These are phyloP conservation scores for Acanthococcus lagerstroemiae DNA, from an alignment of 2,888 invertebrate genomes.

Conservation along the genomic window DNA sequence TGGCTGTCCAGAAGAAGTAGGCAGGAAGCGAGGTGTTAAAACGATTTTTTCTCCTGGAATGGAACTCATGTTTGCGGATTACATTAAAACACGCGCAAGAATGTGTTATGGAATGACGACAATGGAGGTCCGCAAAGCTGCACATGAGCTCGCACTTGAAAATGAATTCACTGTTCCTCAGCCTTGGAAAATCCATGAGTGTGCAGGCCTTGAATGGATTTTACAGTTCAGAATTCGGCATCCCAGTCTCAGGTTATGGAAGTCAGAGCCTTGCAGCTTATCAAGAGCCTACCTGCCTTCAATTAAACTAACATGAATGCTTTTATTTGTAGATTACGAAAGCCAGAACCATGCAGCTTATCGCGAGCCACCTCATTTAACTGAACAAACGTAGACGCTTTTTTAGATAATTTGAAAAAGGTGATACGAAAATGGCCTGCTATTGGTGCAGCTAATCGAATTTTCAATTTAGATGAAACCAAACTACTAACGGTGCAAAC, in stretches of 20 bases:
- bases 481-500: slow-evolving; percentile 37
- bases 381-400: slow-evolving; percentile 21
- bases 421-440: slow-evolving; percentile 11
- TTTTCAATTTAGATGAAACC: slow-evolving; percentile 41
- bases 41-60: no score
- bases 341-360: no score
- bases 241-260: slow-evolving; percentile 23
- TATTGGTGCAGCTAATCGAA: slow-evolving; percentile 38
- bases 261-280: slow-evolving; percentile 32
- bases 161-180: slow-evolving; percentile 28
- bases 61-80: no score
- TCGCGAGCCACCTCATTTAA: no score
- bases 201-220: slow-evolving; percentile 31
- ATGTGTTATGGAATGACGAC: slow-evolving; percentile 32
- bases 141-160: slow-evolving; percentile 29
- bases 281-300: slow-evolving; percentile 7
- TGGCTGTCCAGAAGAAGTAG: no score
- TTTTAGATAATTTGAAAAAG: slow-evolving; percentile 31
- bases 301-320: no score
- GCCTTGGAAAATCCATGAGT: slow-evolving; percentile 24
- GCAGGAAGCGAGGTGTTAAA: no score
- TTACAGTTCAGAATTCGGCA: slow-evolving; percentile 23
- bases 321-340: no score
- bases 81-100: slow-evolving; percentile 6
- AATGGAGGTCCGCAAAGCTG: slow-evolving; percentile 19